Evolutionary conservation across 2,888 invertebrate genomes (phyloP), one percentile per base, ranked within the genome.

Genomic region (Cinara cedri): DNA sequence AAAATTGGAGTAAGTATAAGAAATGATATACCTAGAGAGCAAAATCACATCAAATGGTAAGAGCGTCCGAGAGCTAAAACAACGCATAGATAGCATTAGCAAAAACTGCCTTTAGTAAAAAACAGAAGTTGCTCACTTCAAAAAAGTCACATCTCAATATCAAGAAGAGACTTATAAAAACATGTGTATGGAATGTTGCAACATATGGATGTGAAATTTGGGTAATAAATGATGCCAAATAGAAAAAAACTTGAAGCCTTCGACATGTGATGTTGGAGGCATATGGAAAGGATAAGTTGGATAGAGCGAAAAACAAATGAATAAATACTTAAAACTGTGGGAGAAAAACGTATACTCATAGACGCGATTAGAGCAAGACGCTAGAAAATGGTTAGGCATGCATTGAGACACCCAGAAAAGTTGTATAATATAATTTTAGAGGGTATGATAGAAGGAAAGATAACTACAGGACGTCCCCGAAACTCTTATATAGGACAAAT

Each of bases 41-140:
- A 62, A 34, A 62, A 34, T 62, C 34, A 26, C 62, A 62, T 62
- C 34, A 34, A 34, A 62, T 3, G 62, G 62, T 4, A 34, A 62
- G 34, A 62, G 34, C 34, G 16, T 6, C 3, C 10, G 42, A 34
- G 34, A 62, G 11, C 6, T 34, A 62, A 34, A 26, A 62, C 26
- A 62, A 62, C 21, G 55, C 21, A 21, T 21, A 11, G 9, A 21
- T 55, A 21, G 21, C 10, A 21, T 21, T 55, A 11, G 55, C 55
- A 55, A 55, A 55, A 55, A 21, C 6, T 4, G 34, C 34, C 6
- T 54, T 3, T 54, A 54, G n/a, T 19, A 54, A 54, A n/a, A 54
- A 54, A 3, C 2, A 11, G 1, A 21, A 55, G 21, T 3, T 0
- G 10, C 1, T 55, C 10, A 55, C 55, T 10, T 55, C 13, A 46